Conservation (phyloP, 2,113 vertebrate genomes). For the Gadus macrocephalus region DNA sequence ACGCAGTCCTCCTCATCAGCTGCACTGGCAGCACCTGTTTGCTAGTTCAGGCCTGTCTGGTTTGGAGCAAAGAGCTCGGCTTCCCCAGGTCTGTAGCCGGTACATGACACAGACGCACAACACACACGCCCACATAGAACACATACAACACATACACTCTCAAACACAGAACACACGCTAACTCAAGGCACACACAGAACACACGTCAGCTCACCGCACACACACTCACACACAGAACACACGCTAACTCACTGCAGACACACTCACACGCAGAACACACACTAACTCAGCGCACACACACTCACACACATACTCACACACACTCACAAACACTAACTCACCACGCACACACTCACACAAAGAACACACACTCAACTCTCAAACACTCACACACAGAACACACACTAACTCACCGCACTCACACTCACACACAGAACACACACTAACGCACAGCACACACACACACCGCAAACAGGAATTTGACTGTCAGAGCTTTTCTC, state of each 20-base stretch:
- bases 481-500: conserved; percentile 14
- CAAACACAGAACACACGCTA: neutral
- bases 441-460: conserved; percentile 22
- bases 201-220: too few relatives aligned
- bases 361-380: neutral
- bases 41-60: conserved; percentile 77
- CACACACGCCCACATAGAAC: neutral
- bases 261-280: too few relatives aligned
- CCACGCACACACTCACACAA: conserved; percentile 15
- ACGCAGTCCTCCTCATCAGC: conserved; percentile 64
- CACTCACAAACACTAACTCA: too few relatives aligned
- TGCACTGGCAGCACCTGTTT: conserved; percentile 82
- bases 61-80: conserved; percentile 47
- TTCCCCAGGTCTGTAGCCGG: conserved; percentile 33
- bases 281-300: neutral
- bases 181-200: too few relatives aligned
- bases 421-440: conserved; percentile 15
- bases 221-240: too few relatives aligned
- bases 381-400: too few relatives aligned
- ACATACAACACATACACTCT: conserved; percentile 22
- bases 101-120: conserved; percentile 34
- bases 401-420: conserved; percentile 13
- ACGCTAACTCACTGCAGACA: too few relatives aligned
- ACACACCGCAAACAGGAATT: conserved; percentile 54
- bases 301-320: neutral